Percentiles rank a stretch among this genome's conserved stretches.
Conservation (phyloP, 2,113 vertebrate genomes). For the Antechinus flavipes region DNA sequence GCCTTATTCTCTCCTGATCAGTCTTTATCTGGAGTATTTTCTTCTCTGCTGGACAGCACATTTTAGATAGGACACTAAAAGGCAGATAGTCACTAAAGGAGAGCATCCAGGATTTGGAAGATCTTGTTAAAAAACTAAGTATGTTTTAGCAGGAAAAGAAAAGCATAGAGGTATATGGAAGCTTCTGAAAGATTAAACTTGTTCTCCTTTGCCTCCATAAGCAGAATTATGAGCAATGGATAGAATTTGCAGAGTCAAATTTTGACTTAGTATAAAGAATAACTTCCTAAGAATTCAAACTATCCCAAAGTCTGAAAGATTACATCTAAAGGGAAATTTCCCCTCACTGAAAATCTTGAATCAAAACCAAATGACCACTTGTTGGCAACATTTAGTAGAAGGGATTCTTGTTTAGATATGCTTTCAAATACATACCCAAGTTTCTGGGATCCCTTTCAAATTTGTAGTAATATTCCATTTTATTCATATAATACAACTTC, state of each 20-base stretch:
- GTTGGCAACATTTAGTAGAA: not conserved
- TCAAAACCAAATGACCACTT: not conserved
- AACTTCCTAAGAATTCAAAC: not conserved
- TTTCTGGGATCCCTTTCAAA: not conserved
- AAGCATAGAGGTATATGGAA: not conserved
- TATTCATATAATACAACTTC: not conserved
- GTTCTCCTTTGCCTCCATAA: not conserved
- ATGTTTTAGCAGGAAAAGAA: not conserved
- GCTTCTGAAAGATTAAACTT: not conserved
- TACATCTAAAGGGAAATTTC: not conserved
- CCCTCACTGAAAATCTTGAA: not conserved
- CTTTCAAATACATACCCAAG: not conserved
- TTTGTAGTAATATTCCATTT: not conserved
- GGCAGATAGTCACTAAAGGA: not conserved
- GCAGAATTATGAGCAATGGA: not conserved
- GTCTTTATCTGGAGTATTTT: not conserved
- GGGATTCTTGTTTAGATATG: not conserved
- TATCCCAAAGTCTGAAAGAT: not conserved
- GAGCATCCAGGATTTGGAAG: not conserved
- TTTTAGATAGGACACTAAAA: not conserved
- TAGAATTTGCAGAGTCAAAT: not conserved
- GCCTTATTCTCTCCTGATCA: not conserved
- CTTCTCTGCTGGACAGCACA: not conserved
- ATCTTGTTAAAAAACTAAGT: not conserved
- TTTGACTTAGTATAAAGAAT: not conserved